Percentiles rank a stretch among this genome's conserved stretches.
These are phyloP conservation scores for Heteronetta atricapilla DNA, from an alignment of 2,113 vertebrate genomes.

Conservation along the genomic window DNA sequence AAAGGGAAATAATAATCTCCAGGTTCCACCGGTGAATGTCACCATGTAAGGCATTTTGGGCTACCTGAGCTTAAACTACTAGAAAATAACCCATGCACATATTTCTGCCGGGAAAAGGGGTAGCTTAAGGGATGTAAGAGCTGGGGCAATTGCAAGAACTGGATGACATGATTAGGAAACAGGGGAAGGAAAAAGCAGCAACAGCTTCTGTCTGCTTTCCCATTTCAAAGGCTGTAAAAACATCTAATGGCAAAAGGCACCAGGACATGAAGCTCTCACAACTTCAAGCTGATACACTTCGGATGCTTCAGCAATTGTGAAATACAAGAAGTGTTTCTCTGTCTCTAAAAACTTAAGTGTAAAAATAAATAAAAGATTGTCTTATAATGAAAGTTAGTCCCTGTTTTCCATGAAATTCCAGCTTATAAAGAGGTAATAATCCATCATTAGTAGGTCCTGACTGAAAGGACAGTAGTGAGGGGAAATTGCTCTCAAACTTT, in stretches of 20 bases:
- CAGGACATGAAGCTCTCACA: neutral
- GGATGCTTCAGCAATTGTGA: neutral
- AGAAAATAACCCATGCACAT: neutral
- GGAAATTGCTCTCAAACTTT: neutral
- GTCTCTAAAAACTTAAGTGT: neutral
- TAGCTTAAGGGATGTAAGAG: neutral
- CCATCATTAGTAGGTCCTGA: neutral
- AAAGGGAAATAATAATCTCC: neutral
- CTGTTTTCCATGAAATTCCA: neutral
- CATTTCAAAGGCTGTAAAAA: neutral
- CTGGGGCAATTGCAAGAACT: neutral
- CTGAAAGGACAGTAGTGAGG: neutral
- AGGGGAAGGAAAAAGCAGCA: neutral
- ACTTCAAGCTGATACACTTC: neutral
- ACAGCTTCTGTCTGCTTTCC: neutral
- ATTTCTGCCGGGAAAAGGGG: neutral
- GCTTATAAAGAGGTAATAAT: too few species aligned
- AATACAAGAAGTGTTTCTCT: neutral
- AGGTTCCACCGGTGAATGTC: neutral
- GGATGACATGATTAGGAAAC: neutral
- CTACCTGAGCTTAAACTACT: rapidly evolving
- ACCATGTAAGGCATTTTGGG: neutral
- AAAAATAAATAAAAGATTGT: neutral
- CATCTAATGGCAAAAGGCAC: neutral
- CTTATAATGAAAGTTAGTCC: neutral